A percentile compares a stretch with the other conserved stretches of the same genome.
Evolutionary conservation across 2,888 invertebrate species (phyloP).

Genomic region (Odontomyia ornata): DNA sequence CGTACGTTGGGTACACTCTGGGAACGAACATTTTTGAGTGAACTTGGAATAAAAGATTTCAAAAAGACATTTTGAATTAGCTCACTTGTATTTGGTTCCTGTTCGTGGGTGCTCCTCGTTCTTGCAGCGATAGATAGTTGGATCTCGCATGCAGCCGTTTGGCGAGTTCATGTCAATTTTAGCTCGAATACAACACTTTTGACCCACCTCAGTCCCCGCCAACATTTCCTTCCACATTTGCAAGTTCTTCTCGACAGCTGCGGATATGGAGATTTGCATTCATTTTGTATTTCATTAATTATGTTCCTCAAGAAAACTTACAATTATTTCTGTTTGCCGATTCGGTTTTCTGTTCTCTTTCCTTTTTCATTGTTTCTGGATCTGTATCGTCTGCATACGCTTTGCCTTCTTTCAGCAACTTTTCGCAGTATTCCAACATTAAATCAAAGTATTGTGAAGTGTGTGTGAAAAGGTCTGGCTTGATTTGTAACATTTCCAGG

Average conservation of each 20-base stretch:
- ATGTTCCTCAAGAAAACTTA: constrained; percentile 64
- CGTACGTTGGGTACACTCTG: constrained; percentile 99
- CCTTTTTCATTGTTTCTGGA: constrained; percentile 91
- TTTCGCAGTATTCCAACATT: constrained; percentile 87
- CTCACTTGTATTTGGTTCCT: constrained; percentile 92
- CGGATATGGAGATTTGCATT: too few relatives aligned
- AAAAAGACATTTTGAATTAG: too few relatives aligned
- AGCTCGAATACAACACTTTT: constrained; percentile 92
- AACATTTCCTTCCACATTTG: constrained; percentile 96
- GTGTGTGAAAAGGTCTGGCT: constrained; percentile 91
- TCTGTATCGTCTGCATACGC: constrained; percentile 98
- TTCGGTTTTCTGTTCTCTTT: constrained; percentile 87
- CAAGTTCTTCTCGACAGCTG: constrained; percentile 86
- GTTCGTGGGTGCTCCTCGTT: constrained; percentile 93
- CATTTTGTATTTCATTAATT: constrained; percentile 9
- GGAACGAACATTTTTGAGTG: too few relatives aligned
- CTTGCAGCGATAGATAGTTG: constrained; percentile 98
- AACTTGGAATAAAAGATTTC: too few relatives aligned
- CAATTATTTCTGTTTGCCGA: constrained; percentile 86
- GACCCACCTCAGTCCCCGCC: constrained; percentile 79
- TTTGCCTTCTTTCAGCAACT: constrained; percentile 84
- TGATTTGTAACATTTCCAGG: constrained; percentile 87
- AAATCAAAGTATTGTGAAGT: constrained; percentile 97
- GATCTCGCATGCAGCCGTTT: constrained; percentile 98
- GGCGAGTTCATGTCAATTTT: constrained; percentile 97